Evolutionary conservation across 2,888 invertebrate species (phyloP).

Genomic region (Archips crataeganus): DNA sequence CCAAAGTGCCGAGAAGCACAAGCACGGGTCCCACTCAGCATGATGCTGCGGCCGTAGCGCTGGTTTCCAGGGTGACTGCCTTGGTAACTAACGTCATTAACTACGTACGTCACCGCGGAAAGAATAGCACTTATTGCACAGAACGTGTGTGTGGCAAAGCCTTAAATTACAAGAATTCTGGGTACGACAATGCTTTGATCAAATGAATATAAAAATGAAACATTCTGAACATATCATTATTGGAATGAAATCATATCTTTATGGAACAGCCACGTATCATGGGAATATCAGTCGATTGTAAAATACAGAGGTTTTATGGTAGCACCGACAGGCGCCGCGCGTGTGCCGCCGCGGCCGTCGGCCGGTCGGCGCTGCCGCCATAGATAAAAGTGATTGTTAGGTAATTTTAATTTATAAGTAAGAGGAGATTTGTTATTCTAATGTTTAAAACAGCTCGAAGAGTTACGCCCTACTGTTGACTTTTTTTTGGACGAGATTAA

Average conservation of each 20-base stretch:
- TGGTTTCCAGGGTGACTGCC: no score
- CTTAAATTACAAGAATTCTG: neutral
- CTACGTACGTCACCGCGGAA: no score
- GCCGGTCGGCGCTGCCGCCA: constrained; percentile 66
- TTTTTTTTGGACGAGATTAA: constrained; percentile 83
- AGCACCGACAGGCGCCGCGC: constrained; percentile 9
- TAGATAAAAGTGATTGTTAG: constrained; percentile 62
- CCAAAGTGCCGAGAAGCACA: no score
- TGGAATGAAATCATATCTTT: constrained; percentile 34
- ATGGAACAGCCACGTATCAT: constrained; percentile 26
- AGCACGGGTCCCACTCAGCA: no score
- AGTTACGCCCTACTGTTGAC: constrained; percentile 83
- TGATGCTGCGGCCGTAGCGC: no score
- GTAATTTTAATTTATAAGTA: constrained; percentile 66
- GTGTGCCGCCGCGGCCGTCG: constrained; percentile 52
- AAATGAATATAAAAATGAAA: constrained; percentile 19
- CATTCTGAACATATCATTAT: constrained; percentile 24
- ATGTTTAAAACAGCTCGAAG: constrained; percentile 79
- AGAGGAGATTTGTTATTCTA: constrained; percentile 78
- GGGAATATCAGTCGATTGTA: constrained; percentile 35
- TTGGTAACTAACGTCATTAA: no score
- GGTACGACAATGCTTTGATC: constrained; percentile 11
- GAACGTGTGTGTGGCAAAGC: neutral
- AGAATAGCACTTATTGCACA: neutral
- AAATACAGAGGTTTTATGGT: constrained; percentile 34